These are phyloP conservation scores for Artibeus lituratus DNA, from an alignment of 2,797 vertebrate genomes.

Conservation along the genomic window DNA sequence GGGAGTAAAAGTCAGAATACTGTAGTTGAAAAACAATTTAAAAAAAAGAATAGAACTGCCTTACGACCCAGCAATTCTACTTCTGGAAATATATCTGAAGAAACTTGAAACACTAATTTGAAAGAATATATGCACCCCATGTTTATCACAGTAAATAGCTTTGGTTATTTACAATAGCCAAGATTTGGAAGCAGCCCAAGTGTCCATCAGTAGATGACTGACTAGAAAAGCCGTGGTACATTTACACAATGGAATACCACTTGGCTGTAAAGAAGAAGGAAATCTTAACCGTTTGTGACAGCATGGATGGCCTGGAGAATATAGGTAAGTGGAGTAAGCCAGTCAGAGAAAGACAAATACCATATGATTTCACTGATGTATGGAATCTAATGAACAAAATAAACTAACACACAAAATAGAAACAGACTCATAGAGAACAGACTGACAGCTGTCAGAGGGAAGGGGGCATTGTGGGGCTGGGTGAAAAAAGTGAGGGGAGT, in stretches of 20 bases:
- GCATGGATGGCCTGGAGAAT: not conserved
- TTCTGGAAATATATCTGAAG: not conserved
- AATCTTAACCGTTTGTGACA: not conserved
- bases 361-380: not conserved
- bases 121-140: not conserved
- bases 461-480: too few species aligned
- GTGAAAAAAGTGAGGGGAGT: too few species aligned
- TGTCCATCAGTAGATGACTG: not conserved
- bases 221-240: not conserved
- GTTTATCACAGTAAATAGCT: not conserved
- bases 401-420: not conserved
- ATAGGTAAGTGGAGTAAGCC: not conserved
- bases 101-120: not conserved
- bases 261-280: not conserved
- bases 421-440: not conserved
- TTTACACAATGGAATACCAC: not conserved
- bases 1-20: too few species aligned
- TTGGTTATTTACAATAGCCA: not conserved
- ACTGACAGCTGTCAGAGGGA: not conserved
- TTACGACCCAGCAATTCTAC: not conserved
- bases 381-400: not conserved
- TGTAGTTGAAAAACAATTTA: too few species aligned
- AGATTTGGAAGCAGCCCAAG: not conserved
- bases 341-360: not conserved
- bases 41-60: not conserved